A percentile compares a stretch with the other conserved stretches of the same genome.
These are phyloP conservation scores for Enteromius fasciolatus DNA, from an alignment of 2,797 vertebrate species.

Conservation along the genomic window DNA sequence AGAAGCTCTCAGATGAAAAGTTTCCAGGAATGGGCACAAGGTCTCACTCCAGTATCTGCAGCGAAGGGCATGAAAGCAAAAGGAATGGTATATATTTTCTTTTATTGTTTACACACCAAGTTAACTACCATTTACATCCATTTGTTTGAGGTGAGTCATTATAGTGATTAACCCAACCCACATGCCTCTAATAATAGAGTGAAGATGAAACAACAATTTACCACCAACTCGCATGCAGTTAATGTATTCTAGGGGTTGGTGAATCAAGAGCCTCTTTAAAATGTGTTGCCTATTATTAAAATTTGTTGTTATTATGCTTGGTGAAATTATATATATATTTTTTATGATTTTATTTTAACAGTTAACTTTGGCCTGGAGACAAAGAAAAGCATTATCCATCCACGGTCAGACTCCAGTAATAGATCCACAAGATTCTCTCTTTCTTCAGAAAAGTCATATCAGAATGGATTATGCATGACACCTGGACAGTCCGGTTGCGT, in stretches of 20 bases:
- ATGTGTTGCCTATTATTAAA: background rate
- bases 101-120: background rate
- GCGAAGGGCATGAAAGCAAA: constrained; percentile 76
- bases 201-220: background rate
- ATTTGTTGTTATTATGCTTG: background rate
- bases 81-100: constrained; percentile 56
- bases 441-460: constrained; percentile 82
- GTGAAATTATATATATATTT: background rate
- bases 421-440: constrained; percentile 75
- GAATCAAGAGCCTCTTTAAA: background rate
- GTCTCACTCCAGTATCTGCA: constrained; percentile 66
- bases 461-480: constrained; percentile 67
- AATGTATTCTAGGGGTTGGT: constrained; percentile 3
- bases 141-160: constrained; percentile 29
- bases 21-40: constrained; percentile 74
- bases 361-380: constrained; percentile 81
- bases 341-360: constrained; percentile 56
- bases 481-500: constrained; percentile 62
- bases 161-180: constrained; percentile 28
- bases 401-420: constrained; percentile 76
- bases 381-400: constrained; percentile 80
- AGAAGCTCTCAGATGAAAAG: constrained; percentile 77
- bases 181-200: constrained; percentile 11
- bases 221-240: background rate
- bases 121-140: background rate